phyloP scores from a whole-genome alignment of 2,888 invertebrate species.

The Rugalucina vietnamica region DNA sequence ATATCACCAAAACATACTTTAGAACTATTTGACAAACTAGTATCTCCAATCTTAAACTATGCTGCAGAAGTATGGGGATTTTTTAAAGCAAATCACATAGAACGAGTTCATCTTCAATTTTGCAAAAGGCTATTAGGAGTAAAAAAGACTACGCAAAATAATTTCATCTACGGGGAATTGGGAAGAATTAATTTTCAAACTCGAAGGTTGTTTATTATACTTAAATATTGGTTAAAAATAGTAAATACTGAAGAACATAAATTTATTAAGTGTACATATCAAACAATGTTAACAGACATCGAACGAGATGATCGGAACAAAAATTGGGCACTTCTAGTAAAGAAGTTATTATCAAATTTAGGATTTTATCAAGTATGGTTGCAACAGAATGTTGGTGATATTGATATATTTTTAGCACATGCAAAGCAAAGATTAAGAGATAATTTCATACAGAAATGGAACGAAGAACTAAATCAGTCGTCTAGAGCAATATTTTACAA shows the following conservation, averaged over 20 bases:
- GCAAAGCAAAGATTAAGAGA: not conserved
- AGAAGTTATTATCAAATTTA: not conserved
- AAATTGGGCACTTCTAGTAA: slow-evolving; percentile 5
- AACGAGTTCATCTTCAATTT: not conserved
- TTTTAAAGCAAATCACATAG: not conserved
- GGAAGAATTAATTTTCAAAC: not conserved
- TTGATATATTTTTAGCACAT: not conserved
- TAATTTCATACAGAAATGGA: not conserved
- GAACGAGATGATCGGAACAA: not conserved
- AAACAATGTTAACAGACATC: not conserved
- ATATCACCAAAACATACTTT: not conserved
- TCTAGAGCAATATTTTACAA: not conserved
- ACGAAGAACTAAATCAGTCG: not conserved
- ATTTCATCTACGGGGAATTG: not conserved
- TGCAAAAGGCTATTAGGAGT: not conserved
- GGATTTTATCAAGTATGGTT: slow-evolving; percentile 6
- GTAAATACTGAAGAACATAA: not conserved
- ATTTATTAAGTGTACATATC: not conserved
- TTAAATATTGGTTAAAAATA: slow-evolving; percentile 5
- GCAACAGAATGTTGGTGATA: not conserved
- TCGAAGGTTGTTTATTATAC: not conserved
- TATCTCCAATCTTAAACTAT: not conserved
- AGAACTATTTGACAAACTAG: not conserved
- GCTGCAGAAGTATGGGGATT: not conserved
- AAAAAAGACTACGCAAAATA: slow-evolving; percentile 1